These are phyloP conservation scores for Biston betularia DNA, from an alignment of 2,888 invertebrate species.

Conservation along the genomic window DNA sequence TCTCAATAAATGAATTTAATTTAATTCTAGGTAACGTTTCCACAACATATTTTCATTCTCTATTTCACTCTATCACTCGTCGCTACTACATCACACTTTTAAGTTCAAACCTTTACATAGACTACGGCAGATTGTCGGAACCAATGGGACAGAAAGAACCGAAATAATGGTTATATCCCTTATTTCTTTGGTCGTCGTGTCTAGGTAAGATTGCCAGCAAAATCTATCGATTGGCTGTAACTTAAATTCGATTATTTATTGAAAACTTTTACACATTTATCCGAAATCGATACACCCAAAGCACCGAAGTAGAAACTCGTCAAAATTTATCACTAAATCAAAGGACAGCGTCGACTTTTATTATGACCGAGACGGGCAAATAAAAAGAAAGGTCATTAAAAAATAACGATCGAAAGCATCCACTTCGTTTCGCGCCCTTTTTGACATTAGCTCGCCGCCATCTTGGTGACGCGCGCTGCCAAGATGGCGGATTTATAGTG, in stretches of 20 bases:
- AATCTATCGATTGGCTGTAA: neutral
- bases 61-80: too few relatives aligned
- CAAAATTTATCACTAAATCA: slow-evolving; percentile 34
- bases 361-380: slow-evolving; percentile 43
- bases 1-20: too few relatives aligned
- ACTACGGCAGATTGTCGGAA: too few relatives aligned
- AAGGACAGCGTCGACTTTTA: slow-evolving; percentile 30
- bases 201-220: too few relatives aligned
- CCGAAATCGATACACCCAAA: slow-evolving; percentile 29
- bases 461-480: slow-evolving; percentile 64
- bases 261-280: slow-evolving; percentile 7
- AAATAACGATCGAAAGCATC: slow-evolving; percentile 57
- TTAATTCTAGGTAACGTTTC: too few relatives aligned
- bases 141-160: too few relatives aligned
- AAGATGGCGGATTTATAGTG: slow-evolving; percentile 74
- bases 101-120: too few relatives aligned
- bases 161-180: too few relatives aligned
- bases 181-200: too few relatives aligned
- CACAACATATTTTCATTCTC: too few relatives aligned
- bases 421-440: slow-evolving; percentile 67
- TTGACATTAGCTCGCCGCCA: slow-evolving; percentile 63
- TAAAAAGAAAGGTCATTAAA: slow-evolving; percentile 57
- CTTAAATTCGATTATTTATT: neutral
- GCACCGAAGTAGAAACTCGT: slow-evolving; percentile 26
- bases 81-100: too few relatives aligned